Base-by-base conservation (phyloP, 2,797 vertebrate genomes). In the Centroberyx gerrardi region DNA sequence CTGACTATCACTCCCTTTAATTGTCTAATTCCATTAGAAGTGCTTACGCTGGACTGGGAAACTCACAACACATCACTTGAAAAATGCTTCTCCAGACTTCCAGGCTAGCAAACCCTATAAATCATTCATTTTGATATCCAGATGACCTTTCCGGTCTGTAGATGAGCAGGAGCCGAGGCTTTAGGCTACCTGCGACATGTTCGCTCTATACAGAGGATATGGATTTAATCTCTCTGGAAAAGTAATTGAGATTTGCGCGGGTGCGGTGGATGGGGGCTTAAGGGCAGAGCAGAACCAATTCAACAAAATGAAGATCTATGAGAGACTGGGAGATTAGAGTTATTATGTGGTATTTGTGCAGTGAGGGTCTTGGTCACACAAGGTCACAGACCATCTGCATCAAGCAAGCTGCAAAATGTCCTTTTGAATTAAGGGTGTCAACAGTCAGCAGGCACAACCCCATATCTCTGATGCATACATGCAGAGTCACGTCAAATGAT, bases 91-190 rank as follows among this genome's bases (percentile, higher is more conserved):
- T 38, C 44, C 22, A 44, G 36, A 51, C 49, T 22, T 56, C 1
- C 1, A 1, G 40, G 15, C 68, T 2, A 10, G 44, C n/a, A 33
- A 5, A 15, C 42, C 18, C 0, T 27, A 52, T 70, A 82, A 80
- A 83, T 85, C 51, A 49, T 61, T 81, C 29, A 74, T 67, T 49
- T 4, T 42, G 22, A 79, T 83, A 60, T 73, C 66, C 31, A 59
- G 52, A 66, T 83, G 62, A 54, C 66, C 77, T 78, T 61, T 60
- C 17, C 31, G 0, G 14, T 55, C 15, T 51, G 44, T 3, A 48
- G 42, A 72, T 14, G 27, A 63, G 54, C 29, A 3, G 29, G 14
- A 18, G 28, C 40, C 40, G 9, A 44, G 33, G 28, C 42, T 29
- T 29, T 12, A 12, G 8, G 62, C 38, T 44, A 56, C 6, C 58